Base-by-base conservation (phyloP, 2,113 vertebrate genomes). In the Campylorhamphus procurvoides region DNA sequence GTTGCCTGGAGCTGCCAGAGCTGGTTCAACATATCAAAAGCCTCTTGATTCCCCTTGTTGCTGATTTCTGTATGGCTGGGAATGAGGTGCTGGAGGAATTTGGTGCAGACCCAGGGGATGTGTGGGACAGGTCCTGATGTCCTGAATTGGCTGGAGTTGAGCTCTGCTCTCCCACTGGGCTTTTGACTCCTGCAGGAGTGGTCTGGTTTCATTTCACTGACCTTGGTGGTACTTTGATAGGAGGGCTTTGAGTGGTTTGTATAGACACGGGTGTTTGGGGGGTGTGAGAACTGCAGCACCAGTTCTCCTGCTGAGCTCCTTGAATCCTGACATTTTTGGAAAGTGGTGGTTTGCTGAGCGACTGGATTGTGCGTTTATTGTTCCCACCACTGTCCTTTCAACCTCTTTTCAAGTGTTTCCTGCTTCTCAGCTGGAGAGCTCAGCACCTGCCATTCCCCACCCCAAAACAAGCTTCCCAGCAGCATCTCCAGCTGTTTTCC, bases 401-500 rank as follows among this genome's bases (percentile, higher is more conserved):
- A 40, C 52, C 14, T 15, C 0, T 50, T 55, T 19, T 72, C 11
- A 18, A 82, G 77, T 31, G 77, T 78, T 91, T 96, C 81, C 92
- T 95, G 64, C 56, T 42, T 46, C 77, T 87, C 47, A 39, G 77
- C 47, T 75, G 17, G 33, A 75, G 66, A 68, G 24, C 74, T 72
- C 71, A 12, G 7, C 81, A 49, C 40, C 58, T 94, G 87, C 69
- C 49, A 72, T 55, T 89, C 3, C 14, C n/a, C 31, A 50, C 44
- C 40, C 63, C 55, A 20, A 37, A 83, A 23, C 0, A 4, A 53
- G 53, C 72, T 78, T 29, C 74, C 69, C 56, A 17, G 46, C 63
- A 46, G 52, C 81, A 9, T 55, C 64, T 59, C 80, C 77, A 49
- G 60, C 58, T 93, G 96, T 44, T 74, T 92, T 93, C 77, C 85